Percentiles rank a stretch among this genome's conserved stretches.
Conservation (phyloP, 2,113 vertebrate genomes). For the Rostratula benghalensis region DNA sequence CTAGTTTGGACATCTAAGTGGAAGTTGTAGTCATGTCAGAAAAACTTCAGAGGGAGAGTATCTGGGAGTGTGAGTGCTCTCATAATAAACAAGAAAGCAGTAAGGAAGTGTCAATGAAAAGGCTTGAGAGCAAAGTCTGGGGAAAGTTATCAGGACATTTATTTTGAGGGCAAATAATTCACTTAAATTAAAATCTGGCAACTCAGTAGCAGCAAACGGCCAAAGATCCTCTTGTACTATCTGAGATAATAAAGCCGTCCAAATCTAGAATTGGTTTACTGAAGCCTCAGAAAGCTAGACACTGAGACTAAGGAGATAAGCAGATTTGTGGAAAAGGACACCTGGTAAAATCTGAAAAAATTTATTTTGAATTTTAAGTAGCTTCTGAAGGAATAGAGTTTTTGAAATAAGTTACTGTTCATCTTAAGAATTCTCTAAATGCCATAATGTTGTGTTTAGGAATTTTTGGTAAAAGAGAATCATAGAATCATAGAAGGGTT, state of each 20-base stretch:
- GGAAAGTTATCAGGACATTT: not conserved
- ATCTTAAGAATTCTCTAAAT: not conserved
- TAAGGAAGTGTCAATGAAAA: not conserved
- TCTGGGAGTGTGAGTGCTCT: not conserved
- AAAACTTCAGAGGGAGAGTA: not conserved
- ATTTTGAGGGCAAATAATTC: not conserved
- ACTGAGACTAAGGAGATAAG: not conserved
- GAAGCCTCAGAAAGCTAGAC: not conserved
- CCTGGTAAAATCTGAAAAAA: not conserved
- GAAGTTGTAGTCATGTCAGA: not conserved
- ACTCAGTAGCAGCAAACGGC: not conserved
- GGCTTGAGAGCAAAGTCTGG: not conserved
- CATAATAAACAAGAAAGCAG: not conserved
- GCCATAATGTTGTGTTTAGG: not conserved
- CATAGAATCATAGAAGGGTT: not conserved
- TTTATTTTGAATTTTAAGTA: not conserved
- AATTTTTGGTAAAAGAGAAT: not conserved
- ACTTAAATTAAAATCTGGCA: not conserved
- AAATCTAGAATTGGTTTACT: not conserved
- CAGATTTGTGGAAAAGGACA: not conserved
- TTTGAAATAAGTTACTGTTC: not conserved
- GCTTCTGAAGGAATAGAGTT: not conserved
- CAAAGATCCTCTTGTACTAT: not conserved
- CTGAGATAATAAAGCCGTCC: not conserved
- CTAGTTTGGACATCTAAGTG: not conserved